These are phyloP conservation scores for Riptortus pedestris DNA, from an alignment of 1,140 invertebrate species.

Conservation along the genomic window DNA sequence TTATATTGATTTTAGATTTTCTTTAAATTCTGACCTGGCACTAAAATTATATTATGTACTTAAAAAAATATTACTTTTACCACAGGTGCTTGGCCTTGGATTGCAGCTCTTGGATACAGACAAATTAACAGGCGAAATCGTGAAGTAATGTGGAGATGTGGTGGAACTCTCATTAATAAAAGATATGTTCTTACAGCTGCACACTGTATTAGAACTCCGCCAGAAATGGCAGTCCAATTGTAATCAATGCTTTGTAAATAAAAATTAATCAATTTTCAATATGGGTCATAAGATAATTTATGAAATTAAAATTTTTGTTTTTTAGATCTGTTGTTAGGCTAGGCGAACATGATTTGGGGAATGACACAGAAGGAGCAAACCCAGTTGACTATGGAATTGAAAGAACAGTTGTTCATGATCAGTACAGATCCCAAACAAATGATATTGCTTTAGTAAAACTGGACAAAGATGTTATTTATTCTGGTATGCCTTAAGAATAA, in stretches of 20 bases:
- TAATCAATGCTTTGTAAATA: not conserved
- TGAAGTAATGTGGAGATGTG: conserved; percentile 43
- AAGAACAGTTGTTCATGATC: conserved; percentile 34
- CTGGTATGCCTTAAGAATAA: conserved; percentile 30
- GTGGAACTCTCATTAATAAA: conserved; percentile 66
- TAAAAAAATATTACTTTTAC: too few species aligned
- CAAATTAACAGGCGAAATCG: conserved; percentile 29
- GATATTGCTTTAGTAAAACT: conserved; percentile 43
- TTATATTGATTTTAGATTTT: too few species aligned
- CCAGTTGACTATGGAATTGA: conserved; percentile 36
- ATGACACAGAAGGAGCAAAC: conserved; percentile 33
- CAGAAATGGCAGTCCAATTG: conserved; percentile 18
- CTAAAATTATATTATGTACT: too few species aligned
- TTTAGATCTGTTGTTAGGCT: conserved; percentile 35
- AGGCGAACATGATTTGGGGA: conserved; percentile 38
- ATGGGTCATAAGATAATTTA: not conserved
- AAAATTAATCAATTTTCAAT: not conserved
- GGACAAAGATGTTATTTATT: conserved; percentile 36
- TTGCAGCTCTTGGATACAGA: conserved; percentile 47
- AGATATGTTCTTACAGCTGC: conserved; percentile 38
- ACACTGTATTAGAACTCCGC: conserved; percentile 38
- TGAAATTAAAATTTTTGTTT: conserved; percentile 18
- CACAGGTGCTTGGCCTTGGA: conserved; percentile 32
- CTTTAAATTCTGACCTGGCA: too few species aligned
- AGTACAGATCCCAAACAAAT: conserved; percentile 40